Percentiles rank a stretch among this genome's conserved stretches.
Conservation (phyloP, 1,140 invertebrate species). For the Limonius californicus region DNA sequence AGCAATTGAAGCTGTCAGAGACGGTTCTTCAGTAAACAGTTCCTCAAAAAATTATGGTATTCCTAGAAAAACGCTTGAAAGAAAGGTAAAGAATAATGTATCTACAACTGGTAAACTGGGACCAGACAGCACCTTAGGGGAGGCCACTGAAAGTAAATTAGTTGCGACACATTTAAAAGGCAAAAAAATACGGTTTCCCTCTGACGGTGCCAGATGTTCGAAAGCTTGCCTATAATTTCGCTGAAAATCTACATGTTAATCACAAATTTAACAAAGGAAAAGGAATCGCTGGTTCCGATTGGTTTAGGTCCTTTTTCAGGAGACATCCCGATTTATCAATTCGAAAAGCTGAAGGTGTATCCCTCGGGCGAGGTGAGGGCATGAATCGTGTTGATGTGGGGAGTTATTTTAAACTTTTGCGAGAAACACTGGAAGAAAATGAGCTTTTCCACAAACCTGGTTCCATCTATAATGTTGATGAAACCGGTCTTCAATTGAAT, state of each 20-base stretch:
- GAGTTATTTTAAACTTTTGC: constrained; percentile 3
- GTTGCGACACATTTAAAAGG: constrained; percentile 17
- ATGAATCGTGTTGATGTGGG: constrained; percentile 8
- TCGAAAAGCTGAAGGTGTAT: constrained; percentile 19
- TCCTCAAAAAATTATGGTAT: constrained; percentile 51
- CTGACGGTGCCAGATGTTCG: constrained; percentile 17
- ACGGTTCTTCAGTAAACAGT: constrained; percentile 50
- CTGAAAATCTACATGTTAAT: constrained; percentile 9
- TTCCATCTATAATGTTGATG: constrained; percentile 31
- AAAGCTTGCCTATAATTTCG: constrained; percentile 16
- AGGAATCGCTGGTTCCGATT: constrained; percentile 1
- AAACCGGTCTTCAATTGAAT: constrained; percentile 31
- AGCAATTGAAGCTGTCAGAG: constrained; percentile 49
- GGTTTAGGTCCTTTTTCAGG: constrained; percentile 12
- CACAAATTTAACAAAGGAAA: constrained; percentile 16
- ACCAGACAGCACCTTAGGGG: constrained; percentile 10
- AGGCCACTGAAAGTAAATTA: constrained; percentile 11
- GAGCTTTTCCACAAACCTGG: too few relatives aligned
- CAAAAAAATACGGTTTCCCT: constrained; percentile 17
- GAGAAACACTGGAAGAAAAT: constrained; percentile 3
- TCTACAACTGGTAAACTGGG: constrained; percentile 15
- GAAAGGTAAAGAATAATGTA: constrained; percentile 38
- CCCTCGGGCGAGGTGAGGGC: too few relatives aligned
- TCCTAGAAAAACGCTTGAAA: constrained; percentile 49
- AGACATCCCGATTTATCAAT: constrained; percentile 5